phyloP scores from a whole-genome alignment of 1,140 invertebrate species.

The Drosophila sechellia region DNA sequence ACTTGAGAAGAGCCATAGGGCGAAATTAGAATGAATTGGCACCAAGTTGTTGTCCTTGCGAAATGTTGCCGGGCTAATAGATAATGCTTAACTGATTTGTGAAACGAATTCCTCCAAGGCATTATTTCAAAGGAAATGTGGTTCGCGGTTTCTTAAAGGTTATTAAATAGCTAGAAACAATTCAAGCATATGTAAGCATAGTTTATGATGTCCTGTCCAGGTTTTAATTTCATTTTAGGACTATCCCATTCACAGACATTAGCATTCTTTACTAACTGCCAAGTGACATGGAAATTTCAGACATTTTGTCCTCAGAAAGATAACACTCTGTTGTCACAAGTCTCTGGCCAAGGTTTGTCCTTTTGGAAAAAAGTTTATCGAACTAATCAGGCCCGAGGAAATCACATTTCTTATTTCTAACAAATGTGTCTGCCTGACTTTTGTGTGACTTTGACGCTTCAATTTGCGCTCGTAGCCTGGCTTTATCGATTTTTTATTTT shows the following conservation, averaged over 20 bases:
- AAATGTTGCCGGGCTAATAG: slow-evolving; percentile 18
- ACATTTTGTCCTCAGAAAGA: slow-evolving; percentile 15
- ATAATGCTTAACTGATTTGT: slow-evolving; percentile 21
- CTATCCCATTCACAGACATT: slow-evolving; percentile 8
- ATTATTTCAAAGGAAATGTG: not conserved
- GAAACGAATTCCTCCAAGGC: not conserved
- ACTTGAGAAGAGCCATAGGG: slow-evolving; percentile 25
- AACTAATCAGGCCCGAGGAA: slow-evolving; percentile 1
- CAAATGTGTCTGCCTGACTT: slow-evolving; percentile 61
- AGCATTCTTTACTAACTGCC: slow-evolving; percentile 38
- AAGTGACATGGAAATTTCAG: slow-evolving; percentile 62
- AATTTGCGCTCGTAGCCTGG: slow-evolving; percentile 38
- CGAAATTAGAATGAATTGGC: slow-evolving; percentile 33
- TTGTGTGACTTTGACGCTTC: slow-evolving; percentile 69
- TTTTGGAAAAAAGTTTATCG: slow-evolving; percentile 27
- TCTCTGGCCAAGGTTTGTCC: slow-evolving; percentile 6
- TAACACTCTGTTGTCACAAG: slow-evolving; percentile 15
- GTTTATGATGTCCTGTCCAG: no score
- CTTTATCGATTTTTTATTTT: slow-evolving; percentile 44
- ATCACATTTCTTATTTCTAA: slow-evolving; percentile 66
- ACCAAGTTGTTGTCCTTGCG: slow-evolving; percentile 10
- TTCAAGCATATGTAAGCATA: no score
- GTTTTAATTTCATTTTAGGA: no score
- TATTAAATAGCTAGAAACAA: not conserved
- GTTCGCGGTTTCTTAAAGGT: slow-evolving; percentile 13